A percentile compares a stretch with the other conserved stretches of the same genome.
phyloP scores from a whole-genome alignment of 92 coral and sea anemone genomes.

The Meandrina meandrites region DNA sequence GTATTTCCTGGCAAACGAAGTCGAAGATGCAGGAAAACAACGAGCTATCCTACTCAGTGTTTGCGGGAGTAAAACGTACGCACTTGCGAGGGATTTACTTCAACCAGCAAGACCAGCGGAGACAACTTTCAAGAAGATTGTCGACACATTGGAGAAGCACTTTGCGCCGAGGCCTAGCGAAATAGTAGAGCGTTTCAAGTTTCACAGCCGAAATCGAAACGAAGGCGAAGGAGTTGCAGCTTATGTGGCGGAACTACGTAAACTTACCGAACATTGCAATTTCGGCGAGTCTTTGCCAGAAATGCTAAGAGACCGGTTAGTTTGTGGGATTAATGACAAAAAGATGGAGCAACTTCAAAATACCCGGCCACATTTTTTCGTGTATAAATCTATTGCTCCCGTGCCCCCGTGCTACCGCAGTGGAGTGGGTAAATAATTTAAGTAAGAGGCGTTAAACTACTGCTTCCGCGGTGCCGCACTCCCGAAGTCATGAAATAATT shows the following conservation, averaged over 20 bases:
- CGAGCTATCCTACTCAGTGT: constrained; percentile 43
- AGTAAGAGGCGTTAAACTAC: too few species aligned
- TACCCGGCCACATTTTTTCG: too few species aligned
- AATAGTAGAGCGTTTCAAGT: constrained; percentile 59
- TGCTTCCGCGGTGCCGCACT: too few species aligned
- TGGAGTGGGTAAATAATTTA: too few species aligned
- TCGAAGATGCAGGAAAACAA: constrained; percentile 31
- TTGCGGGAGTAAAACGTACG: constrained; percentile 47
- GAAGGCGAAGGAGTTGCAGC: constrained; percentile 34
- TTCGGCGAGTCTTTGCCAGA: neutral
- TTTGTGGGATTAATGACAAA: constrained; percentile 40
- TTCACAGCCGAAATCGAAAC: constrained; percentile 43
- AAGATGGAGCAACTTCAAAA: too few species aligned
- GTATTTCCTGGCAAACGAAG: constrained; percentile 51
- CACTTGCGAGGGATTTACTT: constrained; percentile 11
- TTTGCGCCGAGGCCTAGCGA: too few species aligned
- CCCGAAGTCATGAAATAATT: too few species aligned
- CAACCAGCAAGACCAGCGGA: constrained; percentile 36
- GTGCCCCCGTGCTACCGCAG: too few species aligned
- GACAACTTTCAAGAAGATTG: constrained; percentile 5
- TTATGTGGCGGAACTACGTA: constrained; percentile 15
- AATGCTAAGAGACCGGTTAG: constrained; percentile 52
- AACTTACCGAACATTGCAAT: too few species aligned
- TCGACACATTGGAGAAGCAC: constrained; percentile 18
- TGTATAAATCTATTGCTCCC: too few species aligned